Evolutionary conservation across 2,888 invertebrate species (phyloP).

Genomic region (Ophion obscuratus): DNA sequence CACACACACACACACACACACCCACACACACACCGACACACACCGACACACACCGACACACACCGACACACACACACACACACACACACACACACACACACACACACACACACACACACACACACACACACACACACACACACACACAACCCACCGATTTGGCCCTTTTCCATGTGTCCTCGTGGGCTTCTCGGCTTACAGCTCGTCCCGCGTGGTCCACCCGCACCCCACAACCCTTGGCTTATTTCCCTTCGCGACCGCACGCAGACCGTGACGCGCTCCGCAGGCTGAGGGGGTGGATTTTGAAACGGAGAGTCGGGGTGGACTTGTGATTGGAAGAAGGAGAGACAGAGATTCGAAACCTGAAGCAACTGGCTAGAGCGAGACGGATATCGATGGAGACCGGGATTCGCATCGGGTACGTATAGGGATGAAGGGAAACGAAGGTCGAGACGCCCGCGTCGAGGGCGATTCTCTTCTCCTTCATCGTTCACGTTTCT

Average conservation of each 20-base stretch:
- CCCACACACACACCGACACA: no score
- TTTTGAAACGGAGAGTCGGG: not conserved
- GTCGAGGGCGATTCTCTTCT: conserved; percentile 45
- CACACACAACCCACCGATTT: no score
- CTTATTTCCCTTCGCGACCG: conserved; percentile 56
- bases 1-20: no score
- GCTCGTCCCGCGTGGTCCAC: not conserved
- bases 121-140: no score
- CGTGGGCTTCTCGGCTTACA: not conserved
- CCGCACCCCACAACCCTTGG: conserved; percentile 29
- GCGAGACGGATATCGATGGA: not conserved
- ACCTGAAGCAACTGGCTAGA: not conserved
- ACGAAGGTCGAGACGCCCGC: conserved; percentile 41
- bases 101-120: no score
- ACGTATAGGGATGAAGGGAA: conserved; percentile 14
- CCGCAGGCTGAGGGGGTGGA: not conserved
- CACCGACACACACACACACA: no score
- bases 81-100: no score
- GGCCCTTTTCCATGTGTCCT: no score
- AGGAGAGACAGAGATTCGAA: no score
- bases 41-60: no score
- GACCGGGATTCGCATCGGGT: not conserved
- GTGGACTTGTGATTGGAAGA: not conserved
- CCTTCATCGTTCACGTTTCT: conserved; percentile 32
- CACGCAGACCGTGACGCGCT: conserved; percentile 11